These are phyloP conservation scores for Anarrhichthys ocellatus DNA, from an alignment of 2,113 vertebrate species.

Conservation along the genomic window DNA sequence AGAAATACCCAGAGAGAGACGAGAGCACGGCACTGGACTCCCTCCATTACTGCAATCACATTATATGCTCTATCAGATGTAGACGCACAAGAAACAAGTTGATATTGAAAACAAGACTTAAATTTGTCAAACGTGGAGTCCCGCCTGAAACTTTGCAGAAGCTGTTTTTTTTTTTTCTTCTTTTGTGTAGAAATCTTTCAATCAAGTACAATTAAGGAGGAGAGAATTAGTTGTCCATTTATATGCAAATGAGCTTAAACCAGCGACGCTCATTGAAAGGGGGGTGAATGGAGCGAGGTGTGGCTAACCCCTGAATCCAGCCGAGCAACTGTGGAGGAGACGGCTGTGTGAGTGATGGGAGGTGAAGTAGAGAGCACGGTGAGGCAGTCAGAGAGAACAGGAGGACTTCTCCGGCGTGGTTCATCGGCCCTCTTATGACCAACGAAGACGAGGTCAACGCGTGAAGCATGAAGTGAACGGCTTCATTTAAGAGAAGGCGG, in stretches of 20 bases:
- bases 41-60: conserved; percentile 27
- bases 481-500: background rate
- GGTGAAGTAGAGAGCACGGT: conserved; percentile 23
- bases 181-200: conserved; percentile 45
- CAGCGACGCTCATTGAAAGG: conserved; percentile 60
- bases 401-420: background rate
- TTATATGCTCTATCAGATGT: conserved; percentile 30
- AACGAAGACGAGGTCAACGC: background rate
- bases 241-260: conserved; percentile 78
- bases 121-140: conserved; percentile 35
- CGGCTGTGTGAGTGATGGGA: conserved; percentile 41
- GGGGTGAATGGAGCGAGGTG: conserved; percentile 66
- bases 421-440: background rate
- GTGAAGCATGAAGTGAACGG: background rate
- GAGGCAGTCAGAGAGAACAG: background rate
- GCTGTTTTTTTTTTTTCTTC: conserved; percentile 2
- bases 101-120: conserved; percentile 14
- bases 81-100: conserved; percentile 10
- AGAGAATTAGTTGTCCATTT: conserved; percentile 69
- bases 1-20: conserved; percentile 12
- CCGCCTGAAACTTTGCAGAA: conserved; percentile 34
- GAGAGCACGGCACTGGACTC: background rate
- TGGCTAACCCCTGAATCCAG: conserved; percentile 62
- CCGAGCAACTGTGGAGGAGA: conserved; percentile 24
- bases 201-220: conserved; percentile 47